These are phyloP conservation scores for Galagoides demidoff DNA, from an alignment of 2,797 vertebrate genomes.

Conservation along the genomic window DNA sequence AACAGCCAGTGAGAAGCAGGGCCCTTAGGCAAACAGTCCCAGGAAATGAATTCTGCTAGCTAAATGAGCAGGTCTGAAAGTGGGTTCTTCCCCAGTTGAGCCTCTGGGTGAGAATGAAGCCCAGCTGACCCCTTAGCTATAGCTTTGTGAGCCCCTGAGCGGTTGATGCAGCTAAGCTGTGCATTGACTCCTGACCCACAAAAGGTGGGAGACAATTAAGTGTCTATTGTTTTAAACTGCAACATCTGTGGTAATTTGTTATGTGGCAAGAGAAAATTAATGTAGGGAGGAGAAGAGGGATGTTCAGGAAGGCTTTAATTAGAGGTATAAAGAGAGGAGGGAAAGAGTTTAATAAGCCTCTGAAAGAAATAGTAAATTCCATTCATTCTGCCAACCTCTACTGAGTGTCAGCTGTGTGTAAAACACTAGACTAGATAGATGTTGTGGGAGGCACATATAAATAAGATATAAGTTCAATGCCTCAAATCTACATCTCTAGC, in stretches of 20 bases:
- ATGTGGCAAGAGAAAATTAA: neutral
- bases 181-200: neutral
- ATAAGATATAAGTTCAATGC: neutral
- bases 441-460: neutral
- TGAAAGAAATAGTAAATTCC: neutral
- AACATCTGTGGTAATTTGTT: neutral
- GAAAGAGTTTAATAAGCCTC: neutral
- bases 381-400: neutral
- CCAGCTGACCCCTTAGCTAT: accelerated
- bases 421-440: neutral
- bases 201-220: neutral
- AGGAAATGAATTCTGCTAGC: neutral
- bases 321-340: neutral
- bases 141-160: neutral
- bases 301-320: neutral
- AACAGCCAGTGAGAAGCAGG: neutral
- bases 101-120: neutral
- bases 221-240: neutral
- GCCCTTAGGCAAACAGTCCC: neutral
- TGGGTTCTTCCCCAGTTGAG: neutral
- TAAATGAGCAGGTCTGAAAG: neutral
- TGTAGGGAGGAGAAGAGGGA: neutral
- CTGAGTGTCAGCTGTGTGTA: neutral
- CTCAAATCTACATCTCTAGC: neutral
- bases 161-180: neutral